phyloP scores from a whole-genome alignment of 2,888 invertebrate genomes.

The Acrocera orbiculus region DNA sequence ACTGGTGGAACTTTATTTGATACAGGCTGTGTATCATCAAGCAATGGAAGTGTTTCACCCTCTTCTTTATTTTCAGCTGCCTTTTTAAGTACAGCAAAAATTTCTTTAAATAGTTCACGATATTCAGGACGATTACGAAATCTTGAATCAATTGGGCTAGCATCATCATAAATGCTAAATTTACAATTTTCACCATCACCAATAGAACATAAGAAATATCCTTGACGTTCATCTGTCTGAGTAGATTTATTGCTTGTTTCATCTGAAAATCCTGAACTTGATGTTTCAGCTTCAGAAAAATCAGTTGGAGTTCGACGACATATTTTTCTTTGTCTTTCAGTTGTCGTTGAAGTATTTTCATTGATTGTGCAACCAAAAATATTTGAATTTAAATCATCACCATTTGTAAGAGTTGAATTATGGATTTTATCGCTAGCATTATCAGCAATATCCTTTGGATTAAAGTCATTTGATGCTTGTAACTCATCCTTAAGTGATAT shows the following conservation, averaged over 20 bases:
- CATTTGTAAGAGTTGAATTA: conserved; percentile 6
- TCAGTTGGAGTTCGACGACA: conserved; percentile 60
- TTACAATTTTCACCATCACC: conserved; percentile 73
- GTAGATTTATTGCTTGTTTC: conserved; percentile 70
- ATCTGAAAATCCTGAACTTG: conserved; percentile 68
- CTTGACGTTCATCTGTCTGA: conserved; percentile 62
- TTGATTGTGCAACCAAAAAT: conserved; percentile 23
- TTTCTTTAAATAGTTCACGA: conserved; percentile 63
- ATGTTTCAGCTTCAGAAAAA: conserved; percentile 72
- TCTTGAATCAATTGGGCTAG: conserved; percentile 59
- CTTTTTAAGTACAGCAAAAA: conserved; percentile 64
- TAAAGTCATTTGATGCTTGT: conserved; percentile 55
- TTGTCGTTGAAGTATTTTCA: conserved; percentile 19
- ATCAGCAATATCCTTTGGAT: conserved; percentile 29
- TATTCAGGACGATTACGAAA: conserved; percentile 72
- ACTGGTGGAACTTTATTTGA: conserved; percentile 43
- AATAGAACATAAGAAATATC: conserved; percentile 69
- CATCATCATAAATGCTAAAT: conserved; percentile 70
- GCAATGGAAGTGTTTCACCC: conserved; percentile 52
- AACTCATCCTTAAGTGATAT: conserved; percentile 41
- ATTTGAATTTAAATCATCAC: conserved; percentile 24
- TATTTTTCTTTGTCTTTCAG: conserved; percentile 35
- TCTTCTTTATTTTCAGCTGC: conserved; percentile 70
- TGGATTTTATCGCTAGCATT: conserved; percentile 13
- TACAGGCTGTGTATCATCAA: conserved; percentile 42